A percentile compares a stretch with the other conserved stretches of the same genome.
phyloP scores from a whole-genome alignment of 2,113 vertebrate species.

The Todiramphus saurophagus region DNA sequence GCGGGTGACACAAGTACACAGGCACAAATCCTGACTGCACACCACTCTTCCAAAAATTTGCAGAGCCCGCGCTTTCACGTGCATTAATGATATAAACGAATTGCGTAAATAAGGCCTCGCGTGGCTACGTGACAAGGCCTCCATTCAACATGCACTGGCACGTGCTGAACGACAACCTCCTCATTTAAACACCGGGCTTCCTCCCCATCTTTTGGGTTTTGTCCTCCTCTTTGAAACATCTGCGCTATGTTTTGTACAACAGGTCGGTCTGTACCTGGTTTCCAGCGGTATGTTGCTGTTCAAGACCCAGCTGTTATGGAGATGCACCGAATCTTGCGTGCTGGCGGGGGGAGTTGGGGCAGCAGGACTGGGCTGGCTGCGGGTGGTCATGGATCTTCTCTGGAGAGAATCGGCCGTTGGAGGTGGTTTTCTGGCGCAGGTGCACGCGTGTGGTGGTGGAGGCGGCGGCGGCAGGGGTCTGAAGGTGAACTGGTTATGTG shows the following conservation, averaged over 20 bases:
- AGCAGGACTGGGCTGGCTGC: slow-evolving; percentile 87
- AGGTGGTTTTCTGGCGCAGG: slow-evolving; percentile 87
- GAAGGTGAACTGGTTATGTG: slow-evolving; percentile 94
- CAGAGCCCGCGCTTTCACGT: rapidly evolving
- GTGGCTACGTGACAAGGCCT: rapidly evolving
- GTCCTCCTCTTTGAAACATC: rapidly evolving
- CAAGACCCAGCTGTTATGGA: slow-evolving; percentile 97
- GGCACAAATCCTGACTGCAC: neutral
- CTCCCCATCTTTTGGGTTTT: rapidly evolving
- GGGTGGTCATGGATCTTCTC: slow-evolving; percentile 91
- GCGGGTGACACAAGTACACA: neutral
- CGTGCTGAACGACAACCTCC: rapidly evolving
- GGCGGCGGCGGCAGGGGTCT: slow-evolving; percentile 91
- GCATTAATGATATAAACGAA: neutral
- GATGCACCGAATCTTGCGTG: slow-evolving; percentile 83
- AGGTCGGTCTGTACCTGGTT: slow-evolving; percentile 84
- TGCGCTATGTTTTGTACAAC: rapidly evolving
- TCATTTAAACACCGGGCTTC: rapidly evolving
- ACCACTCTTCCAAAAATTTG: neutral
- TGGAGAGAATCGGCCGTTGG: slow-evolving; percentile 88
- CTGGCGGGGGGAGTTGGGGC: slow-evolving; percentile 75
- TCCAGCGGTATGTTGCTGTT: slow-evolving; percentile 98
- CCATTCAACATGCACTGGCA: neutral
- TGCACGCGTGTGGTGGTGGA: slow-evolving; percentile 90
- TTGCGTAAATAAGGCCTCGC: neutral